phyloP scores from a whole-genome alignment of 2,888 invertebrate species.

The Adelphocoris suturalis region DNA sequence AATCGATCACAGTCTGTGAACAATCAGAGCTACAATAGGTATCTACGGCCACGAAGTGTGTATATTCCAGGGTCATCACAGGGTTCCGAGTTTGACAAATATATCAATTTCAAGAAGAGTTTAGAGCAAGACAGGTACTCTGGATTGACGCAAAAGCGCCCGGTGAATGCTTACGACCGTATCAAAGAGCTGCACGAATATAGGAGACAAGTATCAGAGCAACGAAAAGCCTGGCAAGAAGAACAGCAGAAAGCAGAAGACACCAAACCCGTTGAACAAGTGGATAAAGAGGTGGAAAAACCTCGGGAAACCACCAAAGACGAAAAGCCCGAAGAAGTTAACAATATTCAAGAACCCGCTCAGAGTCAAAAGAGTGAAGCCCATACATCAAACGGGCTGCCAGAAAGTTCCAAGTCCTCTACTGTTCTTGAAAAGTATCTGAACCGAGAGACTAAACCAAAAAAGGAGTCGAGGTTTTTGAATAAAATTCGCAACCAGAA shows the following conservation, averaged over 20 bases:
- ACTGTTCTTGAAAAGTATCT: conserved; percentile 73
- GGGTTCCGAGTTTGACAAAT: conserved; percentile 61
- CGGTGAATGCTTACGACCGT: conserved; percentile 54
- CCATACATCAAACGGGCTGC: background rate
- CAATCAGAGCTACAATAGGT: background rate
- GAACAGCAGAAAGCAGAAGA: conserved; percentile 3
- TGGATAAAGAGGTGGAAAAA: background rate
- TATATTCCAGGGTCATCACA: conserved; percentile 22
- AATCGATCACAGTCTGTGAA: conserved; percentile 37
- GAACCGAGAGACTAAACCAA: conserved; percentile 75
- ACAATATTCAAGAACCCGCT: background rate
- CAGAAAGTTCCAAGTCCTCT: background rate
- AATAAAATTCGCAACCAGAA: conserved; percentile 83
- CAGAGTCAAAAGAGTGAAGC: background rate
- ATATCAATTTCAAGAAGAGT: conserved; percentile 60
- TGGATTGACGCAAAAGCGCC: background rate
- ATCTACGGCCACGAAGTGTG: conserved; percentile 23
- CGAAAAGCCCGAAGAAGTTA: background rate
- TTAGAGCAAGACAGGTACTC: conserved; percentile 37
- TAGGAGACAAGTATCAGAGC: conserved; percentile 59
- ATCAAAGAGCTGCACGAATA: conserved; percentile 64
- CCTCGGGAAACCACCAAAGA: background rate
- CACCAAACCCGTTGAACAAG: background rate
- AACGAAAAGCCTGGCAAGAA: conserved; percentile 37
- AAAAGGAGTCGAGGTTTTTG: conserved; percentile 78